phyloP scores from a whole-genome alignment of 37 sponge, comb jelly and placozoan species.

The Beroe forskalii region DNA sequence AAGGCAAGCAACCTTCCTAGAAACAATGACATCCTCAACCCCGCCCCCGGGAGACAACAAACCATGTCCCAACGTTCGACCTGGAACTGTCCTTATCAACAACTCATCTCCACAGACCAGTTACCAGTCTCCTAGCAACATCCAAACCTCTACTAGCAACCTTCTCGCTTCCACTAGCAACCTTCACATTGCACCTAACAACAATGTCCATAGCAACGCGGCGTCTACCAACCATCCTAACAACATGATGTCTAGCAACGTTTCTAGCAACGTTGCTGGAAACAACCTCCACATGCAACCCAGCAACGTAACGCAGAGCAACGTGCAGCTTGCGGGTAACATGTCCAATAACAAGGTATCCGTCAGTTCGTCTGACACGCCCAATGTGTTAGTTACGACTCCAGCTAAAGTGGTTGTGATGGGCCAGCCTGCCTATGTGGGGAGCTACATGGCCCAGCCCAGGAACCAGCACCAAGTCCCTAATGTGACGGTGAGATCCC shows the following conservation, averaged over 20 bases:
- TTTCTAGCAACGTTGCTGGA: neutral
- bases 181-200: neutral
- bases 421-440: constrained; percentile 42
- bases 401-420: constrained; percentile 28
- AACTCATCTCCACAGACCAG: neutral
- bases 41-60: neutral
- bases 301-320: neutral
- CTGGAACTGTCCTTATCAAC: neutral
- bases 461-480: constrained; percentile 15
- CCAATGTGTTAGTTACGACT: constrained; percentile 14
- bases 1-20: neutral
- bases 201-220: neutral
- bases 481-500: constrained; percentile 35
- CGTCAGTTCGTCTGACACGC: neutral
- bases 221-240: neutral
- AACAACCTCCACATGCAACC: neutral
- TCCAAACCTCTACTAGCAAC: neutral
- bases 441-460: neutral
- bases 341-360: neutral
- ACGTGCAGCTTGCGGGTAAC: neutral
- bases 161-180: neutral
- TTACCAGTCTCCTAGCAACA: neutral
- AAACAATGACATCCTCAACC: neutral
- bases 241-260: neutral
- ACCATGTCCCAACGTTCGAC: neutral